Evolutionary conservation across 2,113 vertebrate genomes (phyloP).

Genomic region (Meleagris gallopavo): DNA sequence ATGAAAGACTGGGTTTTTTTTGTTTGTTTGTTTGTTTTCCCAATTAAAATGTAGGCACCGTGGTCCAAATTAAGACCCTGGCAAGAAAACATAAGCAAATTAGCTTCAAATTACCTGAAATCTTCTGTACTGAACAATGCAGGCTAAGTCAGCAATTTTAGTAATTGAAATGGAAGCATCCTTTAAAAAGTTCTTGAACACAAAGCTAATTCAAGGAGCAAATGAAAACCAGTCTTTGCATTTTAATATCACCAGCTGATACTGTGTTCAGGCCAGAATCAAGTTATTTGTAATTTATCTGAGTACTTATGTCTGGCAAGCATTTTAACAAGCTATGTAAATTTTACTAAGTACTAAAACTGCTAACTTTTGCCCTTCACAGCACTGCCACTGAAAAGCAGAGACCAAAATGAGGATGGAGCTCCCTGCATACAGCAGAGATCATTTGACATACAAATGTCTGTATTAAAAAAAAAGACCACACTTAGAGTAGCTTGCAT

Average conservation of each 20-base stretch:
- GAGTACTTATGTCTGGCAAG: neutral
- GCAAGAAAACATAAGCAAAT: constrained; percentile 44
- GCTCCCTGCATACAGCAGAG: neutral
- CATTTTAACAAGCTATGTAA: constrained; percentile 13
- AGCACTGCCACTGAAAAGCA: neutral
- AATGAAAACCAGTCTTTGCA: constrained; percentile 19
- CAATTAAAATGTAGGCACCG: constrained; percentile 43
- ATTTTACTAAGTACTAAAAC: neutral
- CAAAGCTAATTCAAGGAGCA: constrained; percentile 20
- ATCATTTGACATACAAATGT: neutral
- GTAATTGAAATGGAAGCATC: neutral
- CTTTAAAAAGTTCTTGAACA: constrained; percentile 27
- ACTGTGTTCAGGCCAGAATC: neutral
- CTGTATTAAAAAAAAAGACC: neutral
- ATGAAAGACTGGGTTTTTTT: neutral
- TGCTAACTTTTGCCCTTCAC: neutral
- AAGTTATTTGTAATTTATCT: constrained; percentile 21
- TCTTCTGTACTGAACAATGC: neutral
- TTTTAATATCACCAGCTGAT: constrained; percentile 23
- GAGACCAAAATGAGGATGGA: neutral
- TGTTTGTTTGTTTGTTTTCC: neutral
- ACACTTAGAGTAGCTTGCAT: neutral
- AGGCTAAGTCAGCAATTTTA: constrained; percentile 13
- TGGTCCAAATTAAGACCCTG: constrained; percentile 26
- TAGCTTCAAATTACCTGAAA: constrained; percentile 42